phyloP scores from a whole-genome alignment of 2,113 vertebrate genomes.

The Protobothrops mucrosquamatus region DNA sequence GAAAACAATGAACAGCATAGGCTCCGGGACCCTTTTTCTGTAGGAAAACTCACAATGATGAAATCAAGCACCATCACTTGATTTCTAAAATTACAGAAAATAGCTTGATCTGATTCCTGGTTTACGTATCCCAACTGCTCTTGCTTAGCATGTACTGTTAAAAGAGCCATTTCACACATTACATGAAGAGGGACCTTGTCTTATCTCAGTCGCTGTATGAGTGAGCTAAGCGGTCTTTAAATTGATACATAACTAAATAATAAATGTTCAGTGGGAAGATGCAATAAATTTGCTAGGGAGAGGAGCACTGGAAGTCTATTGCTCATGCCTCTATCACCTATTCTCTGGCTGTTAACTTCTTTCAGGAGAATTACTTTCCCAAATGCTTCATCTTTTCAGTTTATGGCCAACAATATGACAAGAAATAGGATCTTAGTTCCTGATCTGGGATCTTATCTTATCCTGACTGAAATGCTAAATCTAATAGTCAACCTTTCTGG shows the following conservation, averaged over 20 bases:
- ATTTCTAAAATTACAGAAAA: neutral
- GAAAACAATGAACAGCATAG: neutral
- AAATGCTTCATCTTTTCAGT: neutral
- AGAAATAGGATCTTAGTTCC: neutral
- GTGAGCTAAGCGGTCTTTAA: neutral
- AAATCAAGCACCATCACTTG: fast-evolving
- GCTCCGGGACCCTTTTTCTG: neutral
- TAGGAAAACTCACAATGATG: fast-evolving
- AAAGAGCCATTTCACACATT: neutral
- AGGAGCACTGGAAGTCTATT: neutral
- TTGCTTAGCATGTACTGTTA: fast-evolving
- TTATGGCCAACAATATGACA: neutral
- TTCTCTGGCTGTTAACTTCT: neutral
- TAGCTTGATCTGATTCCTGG: neutral
- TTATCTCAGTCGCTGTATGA: neutral
- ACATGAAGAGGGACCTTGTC: neutral
- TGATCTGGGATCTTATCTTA: neutral
- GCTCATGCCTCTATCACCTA: neutral
- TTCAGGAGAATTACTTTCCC: neutral
- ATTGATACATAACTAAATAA: neutral
- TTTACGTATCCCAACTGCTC: fast-evolving
- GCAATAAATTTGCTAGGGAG: neutral
- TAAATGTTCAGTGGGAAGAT: neutral
- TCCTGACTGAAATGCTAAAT: too few species aligned
- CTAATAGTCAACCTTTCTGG: neutral